These are phyloP conservation scores for Bombus sylvicola DNA, from an alignment of 1,140 invertebrate species.

Conservation along the genomic window DNA sequence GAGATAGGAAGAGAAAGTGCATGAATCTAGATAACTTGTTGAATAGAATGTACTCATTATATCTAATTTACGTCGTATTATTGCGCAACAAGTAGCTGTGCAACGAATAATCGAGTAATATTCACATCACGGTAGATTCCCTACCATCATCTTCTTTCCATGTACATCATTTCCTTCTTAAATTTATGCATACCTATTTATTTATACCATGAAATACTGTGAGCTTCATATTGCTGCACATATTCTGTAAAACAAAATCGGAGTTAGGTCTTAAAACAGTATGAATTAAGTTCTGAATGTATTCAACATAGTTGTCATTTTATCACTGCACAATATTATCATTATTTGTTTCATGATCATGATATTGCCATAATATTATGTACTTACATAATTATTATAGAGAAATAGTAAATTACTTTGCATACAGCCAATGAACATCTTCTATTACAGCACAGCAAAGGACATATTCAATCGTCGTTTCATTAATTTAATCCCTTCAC, in stretches of 20 bases:
- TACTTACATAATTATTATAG: too few species aligned
- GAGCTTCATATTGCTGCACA: not conserved
- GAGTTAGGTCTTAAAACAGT: not conserved
- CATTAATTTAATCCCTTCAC: too few species aligned
- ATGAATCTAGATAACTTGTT: not conserved
- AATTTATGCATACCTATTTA: not conserved
- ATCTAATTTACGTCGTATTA: conserved; percentile 4
- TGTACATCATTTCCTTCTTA: not conserved
- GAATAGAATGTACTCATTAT: not conserved
- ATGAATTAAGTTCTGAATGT: not conserved
- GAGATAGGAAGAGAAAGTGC: not conserved
- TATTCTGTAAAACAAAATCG: too few species aligned
- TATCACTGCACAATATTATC: not conserved
- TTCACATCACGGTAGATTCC: not conserved
- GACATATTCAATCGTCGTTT: too few species aligned
- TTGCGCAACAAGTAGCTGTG: not conserved
- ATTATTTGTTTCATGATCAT: not conserved
- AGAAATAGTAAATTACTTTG: not conserved
- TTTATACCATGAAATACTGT: too few species aligned
- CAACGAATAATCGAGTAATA: not conserved
- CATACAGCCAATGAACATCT: not conserved
- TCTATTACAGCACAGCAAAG: not conserved
- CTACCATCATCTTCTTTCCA: not conserved
- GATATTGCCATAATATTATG: too few species aligned
- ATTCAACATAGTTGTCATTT: not conserved